Conservation (phyloP, 2,888 invertebrate species). For the Autographa pulchrina region DNA sequence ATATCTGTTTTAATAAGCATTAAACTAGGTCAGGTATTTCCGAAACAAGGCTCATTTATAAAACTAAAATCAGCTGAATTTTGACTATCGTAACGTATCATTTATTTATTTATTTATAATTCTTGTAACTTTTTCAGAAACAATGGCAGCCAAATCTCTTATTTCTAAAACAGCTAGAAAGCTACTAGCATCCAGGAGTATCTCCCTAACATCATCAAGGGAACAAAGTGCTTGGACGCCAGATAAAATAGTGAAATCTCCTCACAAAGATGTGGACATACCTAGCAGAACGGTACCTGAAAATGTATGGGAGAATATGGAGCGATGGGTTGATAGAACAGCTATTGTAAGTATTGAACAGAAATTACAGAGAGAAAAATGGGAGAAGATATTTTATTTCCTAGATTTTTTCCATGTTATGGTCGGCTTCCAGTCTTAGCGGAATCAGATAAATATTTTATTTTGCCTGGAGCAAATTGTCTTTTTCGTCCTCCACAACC, state of each 20-base stretch:
- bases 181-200: constrained; percentile 53
- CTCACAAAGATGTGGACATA: constrained; percentile 82
- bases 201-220: constrained; percentile 34
- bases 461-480: no score
- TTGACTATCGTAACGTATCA: no score
- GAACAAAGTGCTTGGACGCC: constrained; percentile 70
- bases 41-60: neutral
- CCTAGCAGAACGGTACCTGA: constrained; percentile 89
- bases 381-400: no score
- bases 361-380: no score
- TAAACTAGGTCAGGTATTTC: neutral
- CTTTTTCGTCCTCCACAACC: no score
- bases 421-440: no score
- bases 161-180: constrained; percentile 58
- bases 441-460: no score
- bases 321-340: constrained; percentile 90
- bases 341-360: constrained; percentile 70
- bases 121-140: constrained; percentile 7
- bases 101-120: no score
- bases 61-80: neutral
- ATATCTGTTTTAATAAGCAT: neutral
- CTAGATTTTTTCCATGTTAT: no score
- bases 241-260: constrained; percentile 82
- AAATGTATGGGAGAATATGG: constrained; percentile 90
- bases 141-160: constrained; percentile 61